Percentiles rank a stretch among this genome's conserved stretches.
phyloP scores from a whole-genome alignment of 2,797 vertebrate species.

The Notoglanidium macrostoma region DNA sequence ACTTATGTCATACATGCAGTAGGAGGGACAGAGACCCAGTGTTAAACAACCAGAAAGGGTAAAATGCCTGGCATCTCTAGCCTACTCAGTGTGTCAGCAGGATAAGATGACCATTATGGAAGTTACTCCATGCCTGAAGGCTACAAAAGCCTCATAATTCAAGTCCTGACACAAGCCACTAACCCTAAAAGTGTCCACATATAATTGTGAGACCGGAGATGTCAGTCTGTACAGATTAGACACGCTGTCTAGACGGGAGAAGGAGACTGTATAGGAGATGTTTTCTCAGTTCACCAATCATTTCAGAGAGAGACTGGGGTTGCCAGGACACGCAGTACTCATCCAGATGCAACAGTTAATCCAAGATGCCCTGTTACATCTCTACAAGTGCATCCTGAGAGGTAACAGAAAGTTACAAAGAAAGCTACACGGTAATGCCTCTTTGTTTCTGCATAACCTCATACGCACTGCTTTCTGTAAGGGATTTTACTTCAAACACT shows the following conservation, averaged over 20 bases:
- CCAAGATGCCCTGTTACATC: not conserved
- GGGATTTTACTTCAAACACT: not conserved
- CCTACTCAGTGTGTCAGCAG: slow-evolving; percentile 17
- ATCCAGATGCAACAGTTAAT: not conserved
- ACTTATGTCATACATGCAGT: not conserved
- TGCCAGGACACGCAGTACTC: slow-evolving; percentile 22
- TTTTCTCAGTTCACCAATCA: slow-evolving; percentile 51
- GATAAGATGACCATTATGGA: slow-evolving; percentile 54
- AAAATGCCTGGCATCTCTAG: slow-evolving; percentile 55
- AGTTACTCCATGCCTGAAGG: slow-evolving; percentile 13
- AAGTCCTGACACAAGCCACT: slow-evolving; percentile 43
- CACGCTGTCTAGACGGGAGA: slow-evolving; percentile 24
- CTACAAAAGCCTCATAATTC: slow-evolving; percentile 37
- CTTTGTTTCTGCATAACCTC: not conserved
- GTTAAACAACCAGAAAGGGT: slow-evolving; percentile 12
- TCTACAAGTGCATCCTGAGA: not conserved
- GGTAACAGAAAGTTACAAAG: not conserved
- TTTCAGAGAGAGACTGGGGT: slow-evolving; percentile 21
- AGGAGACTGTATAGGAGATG: not conserved
- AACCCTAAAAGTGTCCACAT: slow-evolving; percentile 38
- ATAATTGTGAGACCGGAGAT: slow-evolving; percentile 42
- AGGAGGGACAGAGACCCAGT: slow-evolving; percentile 26
- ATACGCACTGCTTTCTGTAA: not conserved
- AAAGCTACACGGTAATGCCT: not conserved
- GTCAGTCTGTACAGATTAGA: slow-evolving; percentile 39